Evolutionary conservation across 2,113 vertebrate genomes (phyloP), one percentile per base, ranked within the genome.

Genomic region (Megaleporinus macrocephalus): DNA sequence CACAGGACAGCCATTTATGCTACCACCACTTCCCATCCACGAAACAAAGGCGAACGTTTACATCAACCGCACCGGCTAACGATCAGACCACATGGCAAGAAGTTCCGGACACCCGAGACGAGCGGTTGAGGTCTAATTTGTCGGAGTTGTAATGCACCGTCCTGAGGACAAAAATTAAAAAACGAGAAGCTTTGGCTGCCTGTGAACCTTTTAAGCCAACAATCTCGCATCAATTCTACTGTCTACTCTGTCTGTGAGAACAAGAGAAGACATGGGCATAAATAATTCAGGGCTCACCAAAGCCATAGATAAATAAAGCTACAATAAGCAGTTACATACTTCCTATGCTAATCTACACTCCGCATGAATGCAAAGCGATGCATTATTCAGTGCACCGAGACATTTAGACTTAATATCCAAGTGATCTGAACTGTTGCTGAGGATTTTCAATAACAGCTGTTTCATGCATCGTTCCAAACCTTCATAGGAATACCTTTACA

Each of bases 271-370:
- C 0, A 66, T 22, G 3, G 49, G 7, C 59, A 63, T 73, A 63
- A 73, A 81, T 81, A 66, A 81, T 81, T 63, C 79, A 81, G 71
- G 24, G n/a, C 62, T 61, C 57, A 26, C 10, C 57, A 61, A 51
- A 79, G 66, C 78, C 68, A 70, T 53, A 72, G 68, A 79, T 79
- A 71, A 72, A 79, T 72, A 57, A 61, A 79, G 53, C 30, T 70
- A 74, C 49, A 55, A 65, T 55, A 49, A 16, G 47, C 78, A 47
- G 57, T 66, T 61, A 26, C 55, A 73, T 65, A 62, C 55, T 49
- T 65, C 51, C 57, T 51, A 70, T 76, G 57, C 51, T 77, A 78
- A 85, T 68, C 83, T 81, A 63, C 22, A 80, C 78, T 73, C 70
- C 66, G 57, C 69, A 77, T 55, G 68, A 80, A 70, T 79, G 71